These are phyloP conservation scores for Perizoma affinitatum DNA, from an alignment of 2,888 invertebrate species.

Conservation along the genomic window DNA sequence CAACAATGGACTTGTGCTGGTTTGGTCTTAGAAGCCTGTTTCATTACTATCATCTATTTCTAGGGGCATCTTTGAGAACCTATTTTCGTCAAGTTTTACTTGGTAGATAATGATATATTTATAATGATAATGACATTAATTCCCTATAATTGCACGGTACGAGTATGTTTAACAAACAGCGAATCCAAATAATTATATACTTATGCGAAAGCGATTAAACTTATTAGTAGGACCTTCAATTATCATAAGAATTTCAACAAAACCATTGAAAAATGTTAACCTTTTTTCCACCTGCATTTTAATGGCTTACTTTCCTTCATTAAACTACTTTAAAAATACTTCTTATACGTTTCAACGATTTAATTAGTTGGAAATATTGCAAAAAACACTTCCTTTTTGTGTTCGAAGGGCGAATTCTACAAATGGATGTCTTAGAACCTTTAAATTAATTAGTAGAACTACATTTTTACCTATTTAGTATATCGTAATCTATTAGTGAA, in stretches of 20 bases:
- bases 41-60: too few species aligned
- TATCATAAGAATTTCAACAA: slow-evolving; percentile 7
- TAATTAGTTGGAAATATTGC: slow-evolving; percentile 15
- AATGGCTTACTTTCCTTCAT: slow-evolving; percentile 34
- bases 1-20: too few species aligned
- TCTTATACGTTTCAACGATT: slow-evolving; percentile 2
- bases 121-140: too few species aligned
- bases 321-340: slow-evolving; percentile 13
- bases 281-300: slow-evolving; percentile 30
- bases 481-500: too few species aligned
- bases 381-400: neutral
- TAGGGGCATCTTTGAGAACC: too few species aligned
- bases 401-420: neutral
- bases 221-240: slow-evolving; percentile 2
- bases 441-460: slow-evolving; percentile 14
- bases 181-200: neutral
- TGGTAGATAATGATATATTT: too few species aligned
- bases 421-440: slow-evolving; percentile 12
- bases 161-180: too few species aligned
- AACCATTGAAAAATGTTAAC: slow-evolving; percentile 14
- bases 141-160: too few species aligned
- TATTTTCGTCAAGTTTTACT: too few species aligned
- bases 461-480: neutral
- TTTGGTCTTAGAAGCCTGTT: too few species aligned
- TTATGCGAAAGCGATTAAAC: slow-evolving; percentile 5